Conservation (phyloP, 2,113 vertebrate species). For the Pelvicachromis taeniatus region DNA sequence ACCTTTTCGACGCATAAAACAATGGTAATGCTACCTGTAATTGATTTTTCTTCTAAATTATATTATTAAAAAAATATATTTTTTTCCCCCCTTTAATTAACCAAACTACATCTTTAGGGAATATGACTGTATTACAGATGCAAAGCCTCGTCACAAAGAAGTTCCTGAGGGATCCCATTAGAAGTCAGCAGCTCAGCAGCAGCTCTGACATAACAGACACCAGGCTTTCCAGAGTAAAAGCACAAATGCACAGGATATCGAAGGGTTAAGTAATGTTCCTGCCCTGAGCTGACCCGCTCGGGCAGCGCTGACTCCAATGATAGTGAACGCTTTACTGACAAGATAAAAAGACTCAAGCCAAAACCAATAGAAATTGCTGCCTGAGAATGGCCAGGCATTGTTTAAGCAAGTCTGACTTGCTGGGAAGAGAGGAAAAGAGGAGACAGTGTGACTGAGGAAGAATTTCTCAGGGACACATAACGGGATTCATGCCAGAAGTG, state of each 20-base stretch:
- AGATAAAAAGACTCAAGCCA: constrained; percentile 27
- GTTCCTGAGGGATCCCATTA: not conserved
- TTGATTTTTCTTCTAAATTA: not conserved
- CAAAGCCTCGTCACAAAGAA: not conserved
- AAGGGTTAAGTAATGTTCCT: constrained; percentile 6
- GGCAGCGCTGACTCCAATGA: not conserved
- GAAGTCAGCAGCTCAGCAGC: not conserved
- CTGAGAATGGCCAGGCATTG: not conserved
- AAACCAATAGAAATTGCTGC: constrained; percentile 36
- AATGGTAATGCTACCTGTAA: not conserved
- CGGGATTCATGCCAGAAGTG: constrained; percentile 14
- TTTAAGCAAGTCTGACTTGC: constrained; percentile 15
- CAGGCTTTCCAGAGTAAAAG: not conserved
- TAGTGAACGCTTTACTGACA: constrained; percentile 32
- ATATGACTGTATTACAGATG: not conserved
- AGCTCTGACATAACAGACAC: not conserved
- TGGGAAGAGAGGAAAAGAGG: constrained; percentile 45
- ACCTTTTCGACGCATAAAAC: not conserved
- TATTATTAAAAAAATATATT: not conserved
- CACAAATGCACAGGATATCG: constrained; percentile 3
- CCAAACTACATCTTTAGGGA: not conserved
- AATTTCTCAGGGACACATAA: constrained; percentile 19
- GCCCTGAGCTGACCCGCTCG: constrained; percentile 10
- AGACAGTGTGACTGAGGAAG: constrained; percentile 25
- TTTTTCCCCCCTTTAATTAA: not conserved